These are phyloP conservation scores for Nyctibius grandis DNA, from an alignment of 2,797 vertebrate species.

Conservation along the genomic window DNA sequence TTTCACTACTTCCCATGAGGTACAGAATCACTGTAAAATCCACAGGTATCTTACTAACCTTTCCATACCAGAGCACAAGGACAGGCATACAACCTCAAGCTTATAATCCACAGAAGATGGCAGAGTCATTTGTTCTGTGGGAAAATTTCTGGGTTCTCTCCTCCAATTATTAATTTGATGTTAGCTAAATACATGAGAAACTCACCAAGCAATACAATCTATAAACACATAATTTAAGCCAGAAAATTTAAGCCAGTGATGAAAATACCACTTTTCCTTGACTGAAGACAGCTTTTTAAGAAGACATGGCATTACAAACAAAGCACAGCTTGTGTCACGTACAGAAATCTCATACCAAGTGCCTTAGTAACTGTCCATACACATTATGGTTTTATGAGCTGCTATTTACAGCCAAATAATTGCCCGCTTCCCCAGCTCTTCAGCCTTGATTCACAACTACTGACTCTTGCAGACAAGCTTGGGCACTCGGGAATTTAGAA, in stretches of 20 bases:
- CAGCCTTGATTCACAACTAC: neutral
- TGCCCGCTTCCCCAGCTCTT: neutral
- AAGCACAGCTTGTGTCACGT: neutral
- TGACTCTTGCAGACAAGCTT: neutral
- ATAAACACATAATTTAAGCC: neutral
- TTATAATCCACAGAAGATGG: neutral
- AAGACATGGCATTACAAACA: neutral
- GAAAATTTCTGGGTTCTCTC: neutral
- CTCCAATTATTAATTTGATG: neutral
- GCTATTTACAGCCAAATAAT: neutral
- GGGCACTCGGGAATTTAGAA: neutral
- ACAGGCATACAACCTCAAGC: neutral
- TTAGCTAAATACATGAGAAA: neutral
- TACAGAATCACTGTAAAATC: neutral
- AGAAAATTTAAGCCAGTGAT: neutral
- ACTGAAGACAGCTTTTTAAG: neutral
- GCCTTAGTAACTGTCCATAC: neutral
- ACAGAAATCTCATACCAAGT: neutral
- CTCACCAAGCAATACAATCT: neutral
- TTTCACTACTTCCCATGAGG: neutral
- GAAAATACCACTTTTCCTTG: neutral
- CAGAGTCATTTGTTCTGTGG: neutral
- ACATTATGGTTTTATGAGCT: neutral
- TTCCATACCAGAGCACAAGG: neutral
- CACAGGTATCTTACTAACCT: neutral